A percentile compares a stretch with the other conserved stretches of the same genome.
phyloP scores from a whole-genome alignment of 2,113 vertebrate species.

The Epinephelus moara region DNA sequence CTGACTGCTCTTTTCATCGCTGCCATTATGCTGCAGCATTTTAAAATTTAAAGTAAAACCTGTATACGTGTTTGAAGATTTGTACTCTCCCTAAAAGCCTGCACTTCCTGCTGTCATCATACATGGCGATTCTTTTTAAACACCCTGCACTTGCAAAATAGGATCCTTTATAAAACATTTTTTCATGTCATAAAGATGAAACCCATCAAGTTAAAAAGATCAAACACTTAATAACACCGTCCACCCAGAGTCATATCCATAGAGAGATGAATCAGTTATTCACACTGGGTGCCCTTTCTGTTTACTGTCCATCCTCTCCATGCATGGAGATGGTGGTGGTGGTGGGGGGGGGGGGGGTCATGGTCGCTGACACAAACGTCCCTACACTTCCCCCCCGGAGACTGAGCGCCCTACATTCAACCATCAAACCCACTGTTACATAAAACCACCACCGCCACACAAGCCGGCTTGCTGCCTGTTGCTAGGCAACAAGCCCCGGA shows the following conservation, averaged over 20 bases:
- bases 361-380: conserved; percentile 29
- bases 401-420: conserved; percentile 74
- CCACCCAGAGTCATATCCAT: background rate
- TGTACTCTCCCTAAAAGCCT: no score
- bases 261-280: background rate
- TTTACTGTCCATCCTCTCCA: background rate
- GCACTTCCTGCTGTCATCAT: no score
- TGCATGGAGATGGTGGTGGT: background rate
- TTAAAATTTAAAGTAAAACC: no score
- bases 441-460: conserved; percentile 60
- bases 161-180: no score
- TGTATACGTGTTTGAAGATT: no score
- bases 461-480: conserved; percentile 70
- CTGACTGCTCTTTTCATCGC: no score
- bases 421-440: conserved; percentile 69
- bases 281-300: conserved; percentile 3
- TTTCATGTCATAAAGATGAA: no score
- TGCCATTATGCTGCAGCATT: no score
- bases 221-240: no score
- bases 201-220: no score
- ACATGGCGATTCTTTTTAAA: no score
- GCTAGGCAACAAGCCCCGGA: conserved; percentile 79
- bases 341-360: background rate
- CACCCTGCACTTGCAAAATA: no score
- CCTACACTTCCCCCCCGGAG: conserved; percentile 13